Evolutionary conservation across 2,888 invertebrate genomes (phyloP).

Genomic region (Drosophila kambysellisi): DNA sequence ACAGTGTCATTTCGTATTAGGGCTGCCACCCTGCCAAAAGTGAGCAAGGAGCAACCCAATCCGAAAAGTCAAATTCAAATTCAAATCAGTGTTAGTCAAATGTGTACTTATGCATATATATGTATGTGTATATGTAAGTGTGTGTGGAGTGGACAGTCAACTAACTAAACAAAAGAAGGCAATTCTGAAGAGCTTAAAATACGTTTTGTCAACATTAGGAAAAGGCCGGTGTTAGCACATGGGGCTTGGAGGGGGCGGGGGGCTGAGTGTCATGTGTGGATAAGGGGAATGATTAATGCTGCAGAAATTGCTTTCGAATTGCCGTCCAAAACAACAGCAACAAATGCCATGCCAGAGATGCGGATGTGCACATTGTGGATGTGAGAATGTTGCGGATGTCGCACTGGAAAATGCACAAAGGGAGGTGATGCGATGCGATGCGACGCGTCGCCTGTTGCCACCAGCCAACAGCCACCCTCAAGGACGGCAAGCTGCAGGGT

Average conservation of each 20-base stretch:
- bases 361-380: conserved; percentile 5
- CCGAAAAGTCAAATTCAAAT: conserved; percentile 52
- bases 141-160: conserved; percentile 34
- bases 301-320: conserved; percentile 79
- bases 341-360: conserved; percentile 23
- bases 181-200: conserved; percentile 80
- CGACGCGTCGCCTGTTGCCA: conserved; percentile 62
- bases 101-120: conserved; percentile 14
- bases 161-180: conserved; percentile 74
- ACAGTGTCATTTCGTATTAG: conserved; percentile 43
- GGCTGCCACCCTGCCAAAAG: conserved; percentile 19
- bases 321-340: conserved; percentile 50
- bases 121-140: not conserved
- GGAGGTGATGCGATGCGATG: conserved; percentile 29
- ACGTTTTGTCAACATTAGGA: conserved; percentile 82
- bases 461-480: conserved; percentile 48
- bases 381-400: conserved; percentile 27
- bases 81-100: conserved; percentile 51
- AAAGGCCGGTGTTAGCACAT: conserved; percentile 21
- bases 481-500: conserved; percentile 44
- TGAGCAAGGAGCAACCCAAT: conserved; percentile 20
- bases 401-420: conserved; percentile 67
- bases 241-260: conserved; percentile 1
- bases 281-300: conserved; percentile 75
- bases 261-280: conserved; percentile 45